phyloP scores from a whole-genome alignment of 2,113 vertebrate species.

The Prinia subflava region DNA sequence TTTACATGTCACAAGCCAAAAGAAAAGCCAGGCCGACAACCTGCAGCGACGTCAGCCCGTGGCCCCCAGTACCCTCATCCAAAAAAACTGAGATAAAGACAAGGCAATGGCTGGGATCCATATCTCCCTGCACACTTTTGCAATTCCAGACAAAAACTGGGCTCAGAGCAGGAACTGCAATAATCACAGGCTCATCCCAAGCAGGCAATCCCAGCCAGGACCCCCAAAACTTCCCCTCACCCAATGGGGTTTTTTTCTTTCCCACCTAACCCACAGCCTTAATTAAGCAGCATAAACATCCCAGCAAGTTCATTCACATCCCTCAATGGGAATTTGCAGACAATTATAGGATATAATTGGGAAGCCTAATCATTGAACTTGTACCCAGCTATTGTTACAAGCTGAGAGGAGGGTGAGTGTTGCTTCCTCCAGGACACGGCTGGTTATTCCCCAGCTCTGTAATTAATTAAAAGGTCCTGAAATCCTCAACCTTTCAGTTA shows the following conservation, averaged over 20 bases:
- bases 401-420: neutral
- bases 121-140: neutral
- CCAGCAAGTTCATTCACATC: slow-evolving; percentile 46
- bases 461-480: slow-evolving; percentile 6
- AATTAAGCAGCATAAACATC: slow-evolving; percentile 27
- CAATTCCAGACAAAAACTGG: neutral
- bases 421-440: slow-evolving; percentile 24
- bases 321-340: slow-evolving; percentile 69
- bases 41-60: neutral
- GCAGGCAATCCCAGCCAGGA: neutral
- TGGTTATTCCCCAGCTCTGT: neutral
- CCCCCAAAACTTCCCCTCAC: neutral
- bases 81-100: neutral
- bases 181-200: neutral
- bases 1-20: neutral
- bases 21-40: neutral
- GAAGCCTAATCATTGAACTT: slow-evolving; percentile 71
- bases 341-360: slow-evolving; percentile 84
- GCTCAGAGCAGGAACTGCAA: neutral
- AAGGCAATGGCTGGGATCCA: neutral
- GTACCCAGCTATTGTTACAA: slow-evolving; percentile 51
- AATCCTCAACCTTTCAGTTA: neutral
- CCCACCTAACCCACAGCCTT: neutral
- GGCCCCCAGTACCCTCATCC: neutral
- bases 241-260: fast-evolving